Conservation (phyloP, 2,797 vertebrate species). For the Holocentrus rufus region DNA sequence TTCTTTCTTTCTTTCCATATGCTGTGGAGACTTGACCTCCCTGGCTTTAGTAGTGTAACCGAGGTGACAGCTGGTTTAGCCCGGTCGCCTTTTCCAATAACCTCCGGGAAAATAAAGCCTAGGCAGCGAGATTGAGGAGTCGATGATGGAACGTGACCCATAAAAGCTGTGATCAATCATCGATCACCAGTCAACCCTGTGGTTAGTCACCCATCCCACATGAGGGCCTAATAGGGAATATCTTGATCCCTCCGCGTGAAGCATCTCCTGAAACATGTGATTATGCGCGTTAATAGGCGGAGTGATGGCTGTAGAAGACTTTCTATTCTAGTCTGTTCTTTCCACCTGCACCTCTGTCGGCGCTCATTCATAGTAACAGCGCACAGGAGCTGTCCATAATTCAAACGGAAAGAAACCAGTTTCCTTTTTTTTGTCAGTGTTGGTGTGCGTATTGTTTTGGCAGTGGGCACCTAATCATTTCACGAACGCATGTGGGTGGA, state of each 20-base stretch:
- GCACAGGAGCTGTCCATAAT: not conserved
- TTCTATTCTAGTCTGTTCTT: not conserved
- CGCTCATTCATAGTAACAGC: not conserved
- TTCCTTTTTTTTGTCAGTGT: not conserved
- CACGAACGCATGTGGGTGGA: conserved; percentile 52
- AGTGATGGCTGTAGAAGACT: not conserved
- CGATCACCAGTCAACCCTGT: not conserved
- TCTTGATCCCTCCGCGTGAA: no score
- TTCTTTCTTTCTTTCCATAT: no score
- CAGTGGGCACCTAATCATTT: conserved; percentile 44
- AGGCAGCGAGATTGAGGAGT: no score
- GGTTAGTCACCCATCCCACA: no score
- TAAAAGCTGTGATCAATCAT: not conserved
- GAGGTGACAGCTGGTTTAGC: not conserved
- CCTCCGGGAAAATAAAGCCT: no score
- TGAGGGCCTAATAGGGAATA: no score
- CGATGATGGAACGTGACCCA: no score
- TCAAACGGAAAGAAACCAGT: not conserved
- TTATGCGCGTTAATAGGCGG: not conserved
- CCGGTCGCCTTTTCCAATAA: no score
- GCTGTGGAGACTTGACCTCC: not conserved
- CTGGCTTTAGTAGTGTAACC: not conserved
- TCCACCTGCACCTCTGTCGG: not conserved
- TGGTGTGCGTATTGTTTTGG: conserved; percentile 21
- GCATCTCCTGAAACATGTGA: not conserved